A percentile compares a stretch with the other conserved stretches of the same genome.
These are phyloP conservation scores for Rhopalosiphum nymphaeae DNA, from an alignment of 2,888 invertebrate genomes.

Conservation along the genomic window DNA sequence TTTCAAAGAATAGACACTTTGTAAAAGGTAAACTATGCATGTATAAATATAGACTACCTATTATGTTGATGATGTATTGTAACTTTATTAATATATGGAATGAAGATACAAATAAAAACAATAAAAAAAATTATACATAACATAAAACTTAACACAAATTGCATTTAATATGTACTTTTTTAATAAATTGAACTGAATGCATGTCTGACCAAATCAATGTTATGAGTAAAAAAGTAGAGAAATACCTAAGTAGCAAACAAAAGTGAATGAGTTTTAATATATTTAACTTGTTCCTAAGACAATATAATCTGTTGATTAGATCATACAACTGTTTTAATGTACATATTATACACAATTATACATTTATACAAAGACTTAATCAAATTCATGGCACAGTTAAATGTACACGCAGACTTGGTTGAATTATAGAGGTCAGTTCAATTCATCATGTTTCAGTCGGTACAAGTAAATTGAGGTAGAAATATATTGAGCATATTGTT, in stretches of 20 bases:
- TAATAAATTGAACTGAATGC: neutral
- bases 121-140: neutral
- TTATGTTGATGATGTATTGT: neutral
- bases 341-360: slow-evolving; percentile 69
- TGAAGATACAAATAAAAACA: neutral
- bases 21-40: slow-evolving; percentile 25
- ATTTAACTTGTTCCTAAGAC: neutral
- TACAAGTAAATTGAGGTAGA: slow-evolving; percentile 69
- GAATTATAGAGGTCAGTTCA: slow-evolving; percentile 82
- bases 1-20: slow-evolving; percentile 69
- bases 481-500: neutral
- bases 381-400: slow-evolving; percentile 79
- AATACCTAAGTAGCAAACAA: neutral
- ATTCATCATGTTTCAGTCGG: slow-evolving; percentile 79
- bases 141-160: neutral
- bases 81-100: neutral
- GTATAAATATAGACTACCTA: neutral
- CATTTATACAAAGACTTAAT: slow-evolving; percentile 87
- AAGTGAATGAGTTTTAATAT: neutral
- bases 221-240: neutral
- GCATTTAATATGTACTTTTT: neutral
- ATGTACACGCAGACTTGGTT: slow-evolving; percentile 90
- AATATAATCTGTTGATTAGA: neutral
- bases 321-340: neutral
- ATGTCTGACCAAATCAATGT: neutral